Base-by-base conservation (phyloP, 2,797 vertebrate species). In the Apogon talboti region DNA sequence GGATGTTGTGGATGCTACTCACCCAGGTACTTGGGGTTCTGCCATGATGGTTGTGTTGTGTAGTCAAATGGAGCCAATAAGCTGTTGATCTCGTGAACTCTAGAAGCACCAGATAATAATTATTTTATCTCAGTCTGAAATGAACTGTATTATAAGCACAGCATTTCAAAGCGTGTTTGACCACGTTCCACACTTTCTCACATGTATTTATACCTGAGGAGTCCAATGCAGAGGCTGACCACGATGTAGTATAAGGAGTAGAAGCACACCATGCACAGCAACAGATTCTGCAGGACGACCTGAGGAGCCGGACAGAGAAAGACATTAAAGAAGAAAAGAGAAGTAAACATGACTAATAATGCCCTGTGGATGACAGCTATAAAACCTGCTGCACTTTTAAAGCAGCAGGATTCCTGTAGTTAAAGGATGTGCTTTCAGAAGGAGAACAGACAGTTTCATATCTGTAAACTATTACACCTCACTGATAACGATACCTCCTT, bases 11-110 rank as follows among this genome's bases (percentile, higher is more conserved):
- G 5, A 7, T 1, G 33, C 12, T 16, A 50, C 81, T 90, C 93
- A 97, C 95, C 96, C 79, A 97, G 89, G 85, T 96, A 97, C 84
- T 96, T 94, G 60, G 93, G 93, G 65, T 94, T 95, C 83, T 94
- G 92, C 95, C 94, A 97, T 74, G 95, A 96, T 1, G 96, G 95
- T 60, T 92, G 93, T 60, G 94, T 95, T 76, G 95, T 97, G 92
- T 95, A 98, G 89, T 97, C 95, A 74, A 97, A 98, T 1, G 95
- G 95, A 56, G 94, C 92, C 87, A 95, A 89, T 69, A 94, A 84
- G 74, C 93, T 91, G 92, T 98, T 94, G 79, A 95, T 87, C 77
- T 95, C 95, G 24, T 95, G 93, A 53, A 95, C 92, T 90, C 96
- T 97, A 1, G 33, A 62, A 14, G 69, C 45, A 33, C 0, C 19